Evolutionary conservation across 2,888 invertebrate genomes (phyloP).

Genomic region (Aromia moschata): DNA sequence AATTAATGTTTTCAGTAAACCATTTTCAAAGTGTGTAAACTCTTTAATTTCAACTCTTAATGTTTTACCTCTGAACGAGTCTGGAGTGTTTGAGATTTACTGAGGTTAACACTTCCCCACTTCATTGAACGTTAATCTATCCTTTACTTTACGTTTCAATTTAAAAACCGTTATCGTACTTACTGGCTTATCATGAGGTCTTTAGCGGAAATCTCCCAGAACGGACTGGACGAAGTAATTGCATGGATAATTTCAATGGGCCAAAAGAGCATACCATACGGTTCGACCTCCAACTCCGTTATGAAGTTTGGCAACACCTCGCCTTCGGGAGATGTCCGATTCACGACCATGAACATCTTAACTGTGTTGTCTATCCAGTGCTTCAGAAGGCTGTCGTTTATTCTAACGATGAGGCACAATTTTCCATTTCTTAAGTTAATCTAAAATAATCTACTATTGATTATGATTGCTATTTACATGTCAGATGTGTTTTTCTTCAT

Average conservation of each 20-base stretch:
- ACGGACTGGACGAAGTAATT: slow-evolving; percentile 78
- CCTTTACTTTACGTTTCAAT: too few relatives aligned
- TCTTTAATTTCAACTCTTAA: too few relatives aligned
- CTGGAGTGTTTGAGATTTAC: too few relatives aligned
- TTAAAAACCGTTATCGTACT: neutral
- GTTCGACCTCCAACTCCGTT: slow-evolving; percentile 71
- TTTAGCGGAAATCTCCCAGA: slow-evolving; percentile 77
- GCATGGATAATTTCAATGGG: slow-evolving; percentile 84
- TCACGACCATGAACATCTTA: slow-evolving; percentile 71
- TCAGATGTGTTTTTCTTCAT: too few relatives aligned
- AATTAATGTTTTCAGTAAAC: too few relatives aligned
- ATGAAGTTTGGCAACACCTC: slow-evolving; percentile 79
- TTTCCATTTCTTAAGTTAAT: slow-evolving; percentile 62
- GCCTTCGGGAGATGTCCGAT: slow-evolving; percentile 68
- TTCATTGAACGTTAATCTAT: too few relatives aligned
- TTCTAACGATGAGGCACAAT: slow-evolving; percentile 78
- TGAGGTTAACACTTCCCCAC: too few relatives aligned
- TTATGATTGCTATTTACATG: too few relatives aligned
- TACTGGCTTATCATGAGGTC: slow-evolving; percentile 72
- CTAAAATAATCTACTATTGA: too few relatives aligned
- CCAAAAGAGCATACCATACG: slow-evolving; percentile 77
- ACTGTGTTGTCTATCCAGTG: slow-evolving; percentile 68
- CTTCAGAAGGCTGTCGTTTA: slow-evolving; percentile 76
- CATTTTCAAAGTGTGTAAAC: too few relatives aligned
- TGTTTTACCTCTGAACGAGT: too few relatives aligned